Base-by-base conservation (phyloP, 2,888 invertebrate species). In the Apamea monoglypha region DNA sequence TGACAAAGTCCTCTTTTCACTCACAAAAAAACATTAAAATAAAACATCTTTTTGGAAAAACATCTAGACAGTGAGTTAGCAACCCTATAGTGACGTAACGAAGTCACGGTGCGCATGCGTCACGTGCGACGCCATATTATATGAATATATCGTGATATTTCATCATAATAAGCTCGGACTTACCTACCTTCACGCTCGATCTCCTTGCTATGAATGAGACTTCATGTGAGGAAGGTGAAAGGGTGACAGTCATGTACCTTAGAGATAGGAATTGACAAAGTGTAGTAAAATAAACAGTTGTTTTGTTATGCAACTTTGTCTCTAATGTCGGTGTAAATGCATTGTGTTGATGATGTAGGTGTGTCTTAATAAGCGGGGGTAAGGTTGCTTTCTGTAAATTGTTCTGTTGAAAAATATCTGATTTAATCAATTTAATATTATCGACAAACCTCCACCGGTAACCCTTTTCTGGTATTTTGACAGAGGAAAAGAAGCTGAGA, bases 71-170 rank as follows among this genome's bases (percentile, higher is more conserved):
- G n/a, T 0, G 7, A 18, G n/a, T n/a, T 76, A 78, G 36, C 85
- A 87, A 63, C 86, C 81, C 84, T 81, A 50, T 7, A 74, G 78
- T 91, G 89, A 91, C 87, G 89, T 88, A 89, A 91, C 84, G 61
- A 88, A 88, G 86, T 87, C 89, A 87, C 86, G 88, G 82, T 86
- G 87, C 82, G 84, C 86, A 84, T 79, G 79, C 89, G 86, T 87
- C 89, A 88, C 87, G 89, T 88, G 86, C 86, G 66, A 81, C 76
- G 84, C 83, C 78, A 77, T 77, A 75, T 88, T 82, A 82, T 87
- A 83, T 81, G 87, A 85, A 84, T 79, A 85, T 83, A 88, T 83
- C 84, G 85, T 87, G 86, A 84, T 84, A 84, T 86, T 88, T 88
- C 84, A 81, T 83, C 81, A 88, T 87, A 83, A 87, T 86, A 89